Evolutionary conservation across 2,888 invertebrate genomes (phyloP).

Genomic region (Anodontia alba): DNA sequence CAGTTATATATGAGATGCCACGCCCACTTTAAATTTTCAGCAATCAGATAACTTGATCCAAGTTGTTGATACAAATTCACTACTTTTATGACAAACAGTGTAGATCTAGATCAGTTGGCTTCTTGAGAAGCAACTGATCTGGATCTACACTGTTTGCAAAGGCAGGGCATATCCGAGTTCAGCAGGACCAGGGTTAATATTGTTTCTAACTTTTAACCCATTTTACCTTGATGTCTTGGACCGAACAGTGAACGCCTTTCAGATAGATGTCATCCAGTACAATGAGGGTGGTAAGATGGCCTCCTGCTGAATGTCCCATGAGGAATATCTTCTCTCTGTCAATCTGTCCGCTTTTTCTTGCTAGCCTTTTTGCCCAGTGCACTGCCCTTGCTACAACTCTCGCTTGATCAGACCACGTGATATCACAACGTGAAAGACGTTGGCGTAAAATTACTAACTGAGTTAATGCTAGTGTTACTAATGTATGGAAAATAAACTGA

Average conservation of each 20-base stretch:
- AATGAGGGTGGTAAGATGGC: slow-evolving; percentile 66
- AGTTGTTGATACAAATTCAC: too few relatives aligned
- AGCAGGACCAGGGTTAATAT: too few relatives aligned
- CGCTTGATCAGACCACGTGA: slow-evolving; percentile 53
- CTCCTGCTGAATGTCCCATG: slow-evolving; percentile 77
- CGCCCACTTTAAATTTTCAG: too few relatives aligned
- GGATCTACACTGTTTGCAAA: too few relatives aligned
- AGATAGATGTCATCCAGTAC: slow-evolving; percentile 46
- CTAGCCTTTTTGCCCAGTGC: slow-evolving; percentile 52
- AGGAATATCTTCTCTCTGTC: slow-evolving; percentile 59
- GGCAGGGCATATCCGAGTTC: too few relatives aligned
- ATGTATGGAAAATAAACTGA: not conserved
- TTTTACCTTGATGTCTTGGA: slow-evolving; percentile 61
- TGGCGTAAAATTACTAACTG: slow-evolving; percentile 56
- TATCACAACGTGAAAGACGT: slow-evolving; percentile 25
- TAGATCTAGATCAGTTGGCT: too few relatives aligned
- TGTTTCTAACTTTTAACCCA: too few relatives aligned
- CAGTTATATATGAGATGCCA: too few relatives aligned
- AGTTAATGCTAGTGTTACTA: slow-evolving; percentile 40
- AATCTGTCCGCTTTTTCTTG: slow-evolving; percentile 30
- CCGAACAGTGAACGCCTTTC: slow-evolving; percentile 35
- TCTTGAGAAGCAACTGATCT: too few relatives aligned
- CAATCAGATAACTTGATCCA: too few relatives aligned
- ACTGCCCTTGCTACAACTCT: slow-evolving; percentile 60
- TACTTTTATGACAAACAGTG: too few relatives aligned